A percentile compares a stretch with the other conserved stretches of the same genome.
Conservation (phyloP, 1,140 invertebrate species). For the Solenopsis fugax region DNA sequence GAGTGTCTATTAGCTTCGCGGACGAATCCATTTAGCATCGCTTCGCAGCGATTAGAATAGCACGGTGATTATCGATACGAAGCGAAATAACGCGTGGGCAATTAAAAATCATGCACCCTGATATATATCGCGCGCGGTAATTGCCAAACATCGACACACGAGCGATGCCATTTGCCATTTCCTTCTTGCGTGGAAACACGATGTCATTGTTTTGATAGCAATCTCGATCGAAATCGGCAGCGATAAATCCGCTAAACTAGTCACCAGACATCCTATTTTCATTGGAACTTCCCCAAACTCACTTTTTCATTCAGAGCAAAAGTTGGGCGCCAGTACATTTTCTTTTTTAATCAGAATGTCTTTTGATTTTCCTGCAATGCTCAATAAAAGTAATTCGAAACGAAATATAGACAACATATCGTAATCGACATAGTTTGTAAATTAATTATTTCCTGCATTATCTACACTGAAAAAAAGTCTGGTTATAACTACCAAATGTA, state of each 20-base stretch:
- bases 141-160: constrained; percentile 38
- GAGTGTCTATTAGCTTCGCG: constrained; percentile 17
- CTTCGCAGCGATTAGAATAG: constrained; percentile 18
- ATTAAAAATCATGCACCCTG: constrained; percentile 37
- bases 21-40: constrained; percentile 25
- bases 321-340: background rate
- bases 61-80: background rate
- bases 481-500: too few relatives aligned
- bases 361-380: background rate
- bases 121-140: constrained; percentile 10
- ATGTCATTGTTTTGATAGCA: constrained; percentile 23
- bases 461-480: too few relatives aligned
- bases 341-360: constrained; percentile 19
- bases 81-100: constrained; percentile 21
- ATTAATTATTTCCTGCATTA: constrained; percentile 14
- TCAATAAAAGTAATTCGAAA: background rate
- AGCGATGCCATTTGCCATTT: constrained; percentile 45
- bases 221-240: constrained; percentile 50
- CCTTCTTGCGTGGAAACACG: constrained; percentile 38
- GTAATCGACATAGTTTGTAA: background rate
- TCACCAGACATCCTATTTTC: constrained; percentile 48
- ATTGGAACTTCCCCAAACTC: background rate
- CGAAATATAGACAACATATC: constrained; percentile 29
- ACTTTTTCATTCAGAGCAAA: constrained; percentile 26
- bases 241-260: constrained; percentile 50